Base-by-base conservation (phyloP, 64 coral and sea anemone species). In the Dendrophyllia cribrosa region DNA sequence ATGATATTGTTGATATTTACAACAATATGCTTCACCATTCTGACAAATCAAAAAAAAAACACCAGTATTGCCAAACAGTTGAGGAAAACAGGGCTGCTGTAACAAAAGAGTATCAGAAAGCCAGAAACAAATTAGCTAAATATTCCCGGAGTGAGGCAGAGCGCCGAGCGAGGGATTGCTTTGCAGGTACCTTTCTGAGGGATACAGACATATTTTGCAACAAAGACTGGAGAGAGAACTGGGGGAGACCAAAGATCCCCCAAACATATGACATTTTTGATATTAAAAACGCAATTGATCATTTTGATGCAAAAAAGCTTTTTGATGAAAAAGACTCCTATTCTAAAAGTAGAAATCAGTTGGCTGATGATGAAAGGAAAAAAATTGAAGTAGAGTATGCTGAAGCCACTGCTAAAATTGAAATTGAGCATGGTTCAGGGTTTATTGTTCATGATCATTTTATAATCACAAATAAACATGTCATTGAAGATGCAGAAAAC, bases 241-340 rank as follows among this genome's bases (percentile, higher is more conserved):
- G 19, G 3, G 19, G 70, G 60, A 63, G 16, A 22, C 19, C 66
- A n/a, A 23, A 68, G 22, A 8, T 9, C 51, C 5, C 19, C 5
- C 72, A 20, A 19, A 51, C 53, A 7, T 81, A 46, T 45, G 16
- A 62, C 59, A 64, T 82, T 46, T 82, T 82, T 82, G 26, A 82
- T 4, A 82, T 82, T 7, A 82, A 82, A 46, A 17, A 59, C 0
- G 56, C 56, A 62, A 13, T 82, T 45, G 78, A 82, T 20, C 7
- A 63, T 19, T 63, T 82, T n/a, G 78, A 82, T 82, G n/a, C 9
- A 15, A 82, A 63, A 63, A 82, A 65, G 15, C 8, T 82, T 17
- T 12, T 61, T 19, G 14, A 59, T 10, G 58, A 43, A 0, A 46
- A 82, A 1, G 50, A 12, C 0, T 26, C 70, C 9, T 1, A 1